These are phyloP conservation scores for Lissonota sp. DNA, from an alignment of 2,888 invertebrate genomes.

Conservation along the genomic window DNA sequence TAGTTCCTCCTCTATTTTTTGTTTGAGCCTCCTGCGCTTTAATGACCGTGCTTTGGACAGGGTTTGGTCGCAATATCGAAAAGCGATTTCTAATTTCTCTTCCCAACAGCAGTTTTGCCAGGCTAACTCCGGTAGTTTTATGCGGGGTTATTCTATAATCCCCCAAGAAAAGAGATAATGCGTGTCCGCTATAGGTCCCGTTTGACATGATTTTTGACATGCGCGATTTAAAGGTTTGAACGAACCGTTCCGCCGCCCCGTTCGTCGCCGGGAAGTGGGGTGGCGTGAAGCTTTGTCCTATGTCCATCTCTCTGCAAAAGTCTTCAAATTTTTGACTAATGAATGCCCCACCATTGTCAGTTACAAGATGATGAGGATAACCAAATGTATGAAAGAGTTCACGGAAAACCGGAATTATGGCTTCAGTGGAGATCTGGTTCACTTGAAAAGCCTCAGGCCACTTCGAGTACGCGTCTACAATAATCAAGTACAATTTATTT, in stretches of 20 bases:
- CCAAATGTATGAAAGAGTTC: neutral
- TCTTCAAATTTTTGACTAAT: slow-evolving; percentile 1
- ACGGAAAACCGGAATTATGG: slow-evolving; percentile 8
- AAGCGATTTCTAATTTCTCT: slow-evolving; percentile 49
- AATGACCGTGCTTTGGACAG: neutral
- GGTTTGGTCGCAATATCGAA: slow-evolving; percentile 24
- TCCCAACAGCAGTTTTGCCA: slow-evolving; percentile 28
- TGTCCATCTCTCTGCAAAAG: neutral
- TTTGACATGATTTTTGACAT: slow-evolving; percentile 1
- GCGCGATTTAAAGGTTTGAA: slow-evolving; percentile 4
- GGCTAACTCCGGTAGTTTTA: slow-evolving; percentile 33
- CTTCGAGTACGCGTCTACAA: slow-evolving; percentile 14
- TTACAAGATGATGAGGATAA: slow-evolving; percentile 3
- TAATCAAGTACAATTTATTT: slow-evolving; percentile 16
- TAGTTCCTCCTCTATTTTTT: slow-evolving; percentile 18
- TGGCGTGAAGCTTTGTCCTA: slow-evolving; percentile 7
- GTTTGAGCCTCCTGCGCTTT: slow-evolving; percentile 31
- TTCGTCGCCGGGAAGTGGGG: slow-evolving; percentile 14
- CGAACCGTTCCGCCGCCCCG: neutral
- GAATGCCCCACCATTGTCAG: slow-evolving; percentile 16
- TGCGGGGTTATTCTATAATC: slow-evolving; percentile 21
- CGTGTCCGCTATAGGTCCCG: neutral
- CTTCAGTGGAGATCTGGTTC: slow-evolving; percentile 2
- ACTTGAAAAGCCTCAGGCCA: slow-evolving; percentile 19
- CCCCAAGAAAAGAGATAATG: neutral